Conservation (phyloP, 2,113 vertebrate species). For the Fukomys damarensis region DNA sequence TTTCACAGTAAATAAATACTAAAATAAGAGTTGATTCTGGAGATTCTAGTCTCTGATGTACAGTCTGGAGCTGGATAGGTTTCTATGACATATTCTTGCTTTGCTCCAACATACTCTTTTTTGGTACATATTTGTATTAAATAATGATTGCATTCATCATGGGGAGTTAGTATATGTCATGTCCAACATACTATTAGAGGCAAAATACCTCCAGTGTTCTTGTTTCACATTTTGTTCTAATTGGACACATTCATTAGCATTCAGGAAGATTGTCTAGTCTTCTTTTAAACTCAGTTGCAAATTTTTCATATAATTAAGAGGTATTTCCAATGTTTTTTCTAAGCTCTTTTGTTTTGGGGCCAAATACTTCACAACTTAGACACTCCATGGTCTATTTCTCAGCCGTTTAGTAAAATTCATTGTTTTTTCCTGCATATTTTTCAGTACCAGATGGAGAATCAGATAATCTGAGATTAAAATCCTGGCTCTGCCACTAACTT, state of each 20-base stretch:
- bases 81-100: background rate
- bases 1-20: background rate
- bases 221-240: slow-evolving; percentile 7
- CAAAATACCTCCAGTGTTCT: background rate
- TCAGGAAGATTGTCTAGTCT: background rate
- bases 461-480: background rate
- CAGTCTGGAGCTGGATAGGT: background rate
- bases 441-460: background rate
- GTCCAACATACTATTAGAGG: background rate
- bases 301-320: background rate
- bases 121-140: too few species aligned
- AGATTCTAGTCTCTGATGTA: background rate
- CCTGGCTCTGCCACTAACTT: background rate
- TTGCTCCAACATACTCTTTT: background rate
- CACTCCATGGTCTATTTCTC: background rate
- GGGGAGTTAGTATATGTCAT: too few species aligned
- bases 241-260: too few species aligned
- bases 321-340: background rate
- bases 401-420: background rate
- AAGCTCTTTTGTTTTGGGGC: background rate
- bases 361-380: background rate
- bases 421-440: background rate
- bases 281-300: background rate
- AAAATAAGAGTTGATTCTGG: background rate
- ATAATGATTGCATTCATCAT: too few species aligned